Evolutionary conservation across 2,113 vertebrate genomes (phyloP).

Genomic region (Lynx canadensis): DNA sequence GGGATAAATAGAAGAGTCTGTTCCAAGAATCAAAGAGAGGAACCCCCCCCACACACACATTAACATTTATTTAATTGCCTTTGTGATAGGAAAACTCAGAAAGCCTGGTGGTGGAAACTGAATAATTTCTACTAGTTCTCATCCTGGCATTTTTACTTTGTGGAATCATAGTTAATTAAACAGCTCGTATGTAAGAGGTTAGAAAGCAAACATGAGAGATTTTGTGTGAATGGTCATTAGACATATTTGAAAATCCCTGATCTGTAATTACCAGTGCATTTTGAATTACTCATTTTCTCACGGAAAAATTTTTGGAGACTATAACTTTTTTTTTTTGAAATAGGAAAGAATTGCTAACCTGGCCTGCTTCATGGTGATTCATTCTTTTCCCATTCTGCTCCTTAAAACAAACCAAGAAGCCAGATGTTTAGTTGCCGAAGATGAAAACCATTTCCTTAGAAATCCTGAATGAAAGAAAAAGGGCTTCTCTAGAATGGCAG

Average conservation of each 20-base stretch:
- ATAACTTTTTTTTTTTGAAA: slow-evolving; percentile 40
- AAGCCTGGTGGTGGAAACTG: not conserved
- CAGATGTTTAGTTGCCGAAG: slow-evolving; percentile 54
- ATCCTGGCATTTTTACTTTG: not conserved
- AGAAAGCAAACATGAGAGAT: not conserved
- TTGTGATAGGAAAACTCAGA: slow-evolving; percentile 22
- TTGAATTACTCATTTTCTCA: slow-evolving; percentile 54
- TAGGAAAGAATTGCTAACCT: slow-evolving; percentile 67
- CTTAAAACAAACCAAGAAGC: slow-evolving; percentile 69
- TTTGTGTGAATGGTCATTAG: not conserved
- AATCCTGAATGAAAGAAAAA: slow-evolving; percentile 65
- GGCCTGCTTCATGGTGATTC: slow-evolving; percentile 63
- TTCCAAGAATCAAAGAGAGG: not conserved
- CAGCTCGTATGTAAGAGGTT: not conserved
- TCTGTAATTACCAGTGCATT: slow-evolving; percentile 37
- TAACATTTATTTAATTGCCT: not conserved
- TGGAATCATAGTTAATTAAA: slow-evolving; percentile 4
- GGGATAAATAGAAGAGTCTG: not conserved
- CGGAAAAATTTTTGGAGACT: slow-evolving; percentile 59
- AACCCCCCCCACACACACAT: not conserved
- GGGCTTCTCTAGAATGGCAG: slow-evolving; percentile 54
- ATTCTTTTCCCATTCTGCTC: slow-evolving; percentile 67
- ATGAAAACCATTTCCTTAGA: slow-evolving; percentile 60
- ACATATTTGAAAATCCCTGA: not conserved
- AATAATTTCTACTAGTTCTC: not conserved